Conservation (phyloP, 2,797 vertebrate genomes). For the Micromesistius poutassou region DNA sequence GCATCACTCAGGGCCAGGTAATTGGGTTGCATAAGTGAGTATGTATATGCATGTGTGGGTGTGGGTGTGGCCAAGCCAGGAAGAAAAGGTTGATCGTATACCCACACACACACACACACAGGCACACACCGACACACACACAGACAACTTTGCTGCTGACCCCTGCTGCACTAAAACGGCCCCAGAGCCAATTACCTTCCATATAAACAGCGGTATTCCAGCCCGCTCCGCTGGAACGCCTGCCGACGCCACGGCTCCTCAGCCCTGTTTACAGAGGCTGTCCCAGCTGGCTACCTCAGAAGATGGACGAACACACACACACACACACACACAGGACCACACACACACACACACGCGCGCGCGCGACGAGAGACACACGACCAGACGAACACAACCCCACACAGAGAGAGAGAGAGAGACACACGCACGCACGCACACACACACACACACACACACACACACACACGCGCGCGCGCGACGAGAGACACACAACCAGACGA, state of each 20-base stretch:
- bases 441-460: too few species aligned
- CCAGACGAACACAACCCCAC: too few species aligned
- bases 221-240: conserved; percentile 3
- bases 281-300: conserved; percentile 3
- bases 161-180: conserved; percentile 15
- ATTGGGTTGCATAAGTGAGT: background rate
- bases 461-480: too few species aligned
- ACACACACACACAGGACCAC: background rate
- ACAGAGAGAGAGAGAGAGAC: too few species aligned
- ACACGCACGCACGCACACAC: too few species aligned
- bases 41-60: background rate
- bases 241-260: background rate
- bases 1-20: background rate
- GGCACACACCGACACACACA: too few species aligned
- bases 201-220: conserved; percentile 15
- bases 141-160: conserved; percentile 18
- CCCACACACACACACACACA: background rate
- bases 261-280: conserved; percentile 12
- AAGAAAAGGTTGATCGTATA: background rate
- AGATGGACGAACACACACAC: background rate
- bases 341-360: background rate
- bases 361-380: too few species aligned
- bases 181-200: conserved; percentile 19
- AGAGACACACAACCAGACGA: too few species aligned
- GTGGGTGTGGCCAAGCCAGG: background rate